These are phyloP conservation scores for Himalopsyche kuldschensis DNA, from an alignment of 2,888 invertebrate species.

Conservation along the genomic window DNA sequence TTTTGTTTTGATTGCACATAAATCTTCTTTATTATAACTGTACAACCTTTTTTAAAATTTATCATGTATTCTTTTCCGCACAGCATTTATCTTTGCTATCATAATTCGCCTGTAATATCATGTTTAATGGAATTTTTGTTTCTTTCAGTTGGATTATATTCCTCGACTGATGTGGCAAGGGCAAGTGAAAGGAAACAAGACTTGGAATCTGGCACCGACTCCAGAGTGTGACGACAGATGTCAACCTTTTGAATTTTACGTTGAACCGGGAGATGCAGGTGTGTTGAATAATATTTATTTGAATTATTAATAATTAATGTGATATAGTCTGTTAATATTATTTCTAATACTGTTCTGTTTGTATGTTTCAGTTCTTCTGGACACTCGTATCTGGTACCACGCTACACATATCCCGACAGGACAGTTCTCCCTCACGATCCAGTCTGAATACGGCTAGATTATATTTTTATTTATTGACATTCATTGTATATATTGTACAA, in stretches of 20 bases:
- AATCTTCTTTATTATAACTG: too few relatives aligned
- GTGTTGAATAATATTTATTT: background rate
- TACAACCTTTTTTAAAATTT: too few relatives aligned
- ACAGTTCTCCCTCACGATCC: conserved; percentile 83
- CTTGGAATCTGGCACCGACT: conserved; percentile 81
- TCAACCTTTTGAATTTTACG: conserved; percentile 71
- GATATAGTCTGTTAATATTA: too few relatives aligned
- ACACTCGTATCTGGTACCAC: conserved; percentile 92
- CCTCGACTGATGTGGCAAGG: conserved; percentile 93
- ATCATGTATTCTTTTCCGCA: too few relatives aligned
- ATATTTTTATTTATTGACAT: background rate
- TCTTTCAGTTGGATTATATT: conserved; percentile 80
- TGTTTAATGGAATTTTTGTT: background rate
- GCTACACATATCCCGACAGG: conserved; percentile 79
- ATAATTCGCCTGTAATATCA: background rate
- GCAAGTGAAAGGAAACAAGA: conserved; percentile 82
- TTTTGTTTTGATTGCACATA: too few relatives aligned
- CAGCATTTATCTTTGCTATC: background rate
- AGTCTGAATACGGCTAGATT: conserved; percentile 84
- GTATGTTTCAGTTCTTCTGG: conserved; percentile 71
- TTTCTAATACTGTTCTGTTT: conserved; percentile 15
- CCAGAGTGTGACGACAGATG: conserved; percentile 85
- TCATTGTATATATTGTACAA: background rate
- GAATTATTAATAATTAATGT: too few relatives aligned
- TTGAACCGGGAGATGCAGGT: conserved; percentile 86